A percentile compares a stretch with the other conserved stretches of the same genome.
phyloP scores from a whole-genome alignment of 2,888 invertebrate species.

The Aporophyla lueneburgensis region DNA sequence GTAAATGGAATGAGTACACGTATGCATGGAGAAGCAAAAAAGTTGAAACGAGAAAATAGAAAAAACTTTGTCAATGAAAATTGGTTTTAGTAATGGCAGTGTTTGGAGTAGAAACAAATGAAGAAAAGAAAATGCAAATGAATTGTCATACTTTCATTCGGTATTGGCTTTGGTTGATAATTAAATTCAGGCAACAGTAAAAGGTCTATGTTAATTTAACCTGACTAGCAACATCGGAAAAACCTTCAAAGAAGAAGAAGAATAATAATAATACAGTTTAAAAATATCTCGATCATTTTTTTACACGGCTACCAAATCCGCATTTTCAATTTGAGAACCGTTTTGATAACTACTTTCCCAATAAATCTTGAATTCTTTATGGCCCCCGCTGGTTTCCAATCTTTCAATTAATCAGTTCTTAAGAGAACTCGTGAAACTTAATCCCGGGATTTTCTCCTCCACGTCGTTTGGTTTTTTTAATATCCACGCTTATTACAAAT shows the following conservation, averaged over 20 bases:
- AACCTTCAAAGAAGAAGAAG: neutral
- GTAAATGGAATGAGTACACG: conserved; percentile 47
- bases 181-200: neutral
- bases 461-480: conserved; percentile 51
- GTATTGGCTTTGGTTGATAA: neutral
- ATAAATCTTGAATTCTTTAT: conserved; percentile 68
- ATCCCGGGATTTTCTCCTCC: conserved; percentile 58
- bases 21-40: conserved; percentile 23
- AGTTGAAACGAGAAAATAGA: conserved; percentile 15
- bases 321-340: conserved; percentile 61
- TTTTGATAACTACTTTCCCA: conserved; percentile 64
- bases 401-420: conserved; percentile 72
- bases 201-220: neutral
- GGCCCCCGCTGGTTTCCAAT: conserved; percentile 65
- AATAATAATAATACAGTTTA: neutral
- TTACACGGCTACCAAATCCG: conserved; percentile 42
- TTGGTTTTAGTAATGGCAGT: conserved; percentile 11
- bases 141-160: neutral
- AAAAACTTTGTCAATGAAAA: conserved; percentile 31
- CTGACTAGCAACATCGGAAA: neutral
- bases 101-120: conserved; percentile 16
- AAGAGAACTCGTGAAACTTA: conserved; percentile 63
- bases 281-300: conserved; percentile 37
- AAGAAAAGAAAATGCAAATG: neutral
- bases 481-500: conserved; percentile 50